Base-by-base conservation (phyloP, 1,140 invertebrate genomes). In the Cotesia glomerata region DNA sequence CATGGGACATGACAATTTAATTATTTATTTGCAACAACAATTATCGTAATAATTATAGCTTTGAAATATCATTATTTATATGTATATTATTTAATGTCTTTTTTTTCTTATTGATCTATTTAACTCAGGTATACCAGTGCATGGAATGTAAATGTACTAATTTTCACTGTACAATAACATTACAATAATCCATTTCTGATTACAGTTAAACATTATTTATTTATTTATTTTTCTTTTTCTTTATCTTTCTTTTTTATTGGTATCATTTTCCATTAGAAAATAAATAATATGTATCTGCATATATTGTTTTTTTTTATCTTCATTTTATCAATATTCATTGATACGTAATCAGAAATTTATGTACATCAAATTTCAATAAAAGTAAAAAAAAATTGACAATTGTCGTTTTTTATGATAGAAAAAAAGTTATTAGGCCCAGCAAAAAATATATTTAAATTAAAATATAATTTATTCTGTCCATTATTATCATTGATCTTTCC, bases 151-250 rank as follows among this genome's bases (percentile, higher is more conserved):
- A 74, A 77, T 75, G 78, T 78, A 81, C 52, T 78, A 75, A 59
- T 79, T 69, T 76, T 79, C 45, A 77, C 79, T 82, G 79, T 82
- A 82, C 81, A 82, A 77, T 82, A 82, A 82, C 80, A 80, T 82
- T 82, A 82, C 76, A 77, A 80, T 82, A 84, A 77, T 78, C 68
- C 75, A 82, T 75, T 79, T 79, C 66, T 76, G 72, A 74, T 36
- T 82, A 74, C 66, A 75, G 62, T 61, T 56, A 75, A 66, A 64
- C 8, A 51, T 71, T 52, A 34, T 65, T 16, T n/a, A 9, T 51
- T 9, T 69, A 36, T 68, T 65, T 61, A 34, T 7, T 63, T 68
- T 62, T 69, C 11, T 68, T 9, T 32, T 51, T 69, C 54, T 39
- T 45, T 63, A 54, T 52, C 1, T 26, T 71, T 39, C 61, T 68